Evolutionary conservation across 2,113 vertebrate genomes (phyloP), one percentile per base, ranked within the genome.

Genomic region (Leuciscus idus): DNA sequence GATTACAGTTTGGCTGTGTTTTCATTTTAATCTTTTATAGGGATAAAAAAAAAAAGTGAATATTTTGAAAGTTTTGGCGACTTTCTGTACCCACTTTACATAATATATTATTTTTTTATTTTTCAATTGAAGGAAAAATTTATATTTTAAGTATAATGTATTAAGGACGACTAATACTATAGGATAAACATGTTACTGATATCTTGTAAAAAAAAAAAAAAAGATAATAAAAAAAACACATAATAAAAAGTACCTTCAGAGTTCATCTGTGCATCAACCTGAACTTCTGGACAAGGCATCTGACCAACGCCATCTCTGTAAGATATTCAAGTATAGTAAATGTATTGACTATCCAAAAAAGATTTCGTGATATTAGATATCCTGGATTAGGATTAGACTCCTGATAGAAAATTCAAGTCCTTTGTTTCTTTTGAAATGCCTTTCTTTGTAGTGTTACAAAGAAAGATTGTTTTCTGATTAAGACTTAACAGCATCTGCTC

Each of bases 211-310:
- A 52, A 68, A 43, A 43, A 43, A 48, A 26, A 26, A 26, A 26
- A 26, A n/a, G n/a, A n/a, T n/a, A n/a, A n/a, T n/a, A n/a, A 26
- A 26, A 26, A 11, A 48, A 48, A 48, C 46, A 13, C 7, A 39
- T 10, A 57, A 33, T 15, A n/a, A 83, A 55, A 36, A 36, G 30
- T 57, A 83, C 81, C 81, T 72, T 83, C 46, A 39, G 66, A 72
- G 6, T 72, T 57, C 4, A 30, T 68, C 26, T 28, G n/a, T 57
- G 66, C 8, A 39, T 57, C 64, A 17, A 1, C 30, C 50, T 55
- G 66, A 57, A 72, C 50, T 26, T 83, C 64, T 55, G 81, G 66
- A 26, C 17, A 13, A 36, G 55, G 21, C 15, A 23, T 23, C 19
- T 4, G 55, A 36, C 2, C 13, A n/a, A 43, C 30, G 10, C 4